phyloP scores from a whole-genome alignment of 2,888 invertebrate species.

The Mesodorylaimus sp. region DNA sequence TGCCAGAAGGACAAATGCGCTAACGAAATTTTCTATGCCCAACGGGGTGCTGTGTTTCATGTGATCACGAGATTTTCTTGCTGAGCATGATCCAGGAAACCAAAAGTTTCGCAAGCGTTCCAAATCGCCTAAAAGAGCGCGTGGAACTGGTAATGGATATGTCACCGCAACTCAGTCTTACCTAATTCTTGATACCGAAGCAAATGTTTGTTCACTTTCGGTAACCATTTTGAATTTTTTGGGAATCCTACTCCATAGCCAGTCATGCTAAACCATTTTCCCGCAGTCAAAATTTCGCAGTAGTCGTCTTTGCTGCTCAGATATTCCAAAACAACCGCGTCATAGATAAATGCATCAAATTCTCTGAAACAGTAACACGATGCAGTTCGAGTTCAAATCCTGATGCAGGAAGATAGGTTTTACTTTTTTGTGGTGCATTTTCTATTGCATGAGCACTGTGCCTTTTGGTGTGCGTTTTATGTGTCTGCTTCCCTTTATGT shows the following conservation, averaged over 20 bases:
- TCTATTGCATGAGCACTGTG: too few relatives aligned
- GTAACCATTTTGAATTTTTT: constrained; percentile 49
- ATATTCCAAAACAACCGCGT: constrained; percentile 92
- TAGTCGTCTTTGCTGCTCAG: constrained; percentile 84
- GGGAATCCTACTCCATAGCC: constrained; percentile 92
- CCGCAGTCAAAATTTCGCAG: constrained; percentile 76
- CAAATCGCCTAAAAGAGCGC: constrained; percentile 49
- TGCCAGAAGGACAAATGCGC: constrained; percentile 83
- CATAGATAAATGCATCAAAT: constrained; percentile 92
- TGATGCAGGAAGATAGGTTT: too few relatives aligned
- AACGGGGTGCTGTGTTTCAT: constrained; percentile 34
- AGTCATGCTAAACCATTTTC: constrained; percentile 96
- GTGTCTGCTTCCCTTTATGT: too few relatives aligned
- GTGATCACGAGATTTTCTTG: constrained; percentile 53
- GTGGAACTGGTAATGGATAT: background rate
- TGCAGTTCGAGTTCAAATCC: too few relatives aligned
- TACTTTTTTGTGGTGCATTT: too few relatives aligned
- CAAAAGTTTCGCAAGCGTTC: constrained; percentile 74
- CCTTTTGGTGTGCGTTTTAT: too few relatives aligned
- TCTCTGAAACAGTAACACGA: constrained; percentile 42
- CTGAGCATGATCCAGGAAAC: constrained; percentile 89
- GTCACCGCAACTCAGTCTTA: constrained; percentile 3
- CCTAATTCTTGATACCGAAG: constrained; percentile 29
- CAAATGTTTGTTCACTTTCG: constrained; percentile 25
- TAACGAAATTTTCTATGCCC: constrained; percentile 63